Evolutionary conservation across 2,113 vertebrate genomes (phyloP).

Genomic region (Eolophus roseicapilla): DNA sequence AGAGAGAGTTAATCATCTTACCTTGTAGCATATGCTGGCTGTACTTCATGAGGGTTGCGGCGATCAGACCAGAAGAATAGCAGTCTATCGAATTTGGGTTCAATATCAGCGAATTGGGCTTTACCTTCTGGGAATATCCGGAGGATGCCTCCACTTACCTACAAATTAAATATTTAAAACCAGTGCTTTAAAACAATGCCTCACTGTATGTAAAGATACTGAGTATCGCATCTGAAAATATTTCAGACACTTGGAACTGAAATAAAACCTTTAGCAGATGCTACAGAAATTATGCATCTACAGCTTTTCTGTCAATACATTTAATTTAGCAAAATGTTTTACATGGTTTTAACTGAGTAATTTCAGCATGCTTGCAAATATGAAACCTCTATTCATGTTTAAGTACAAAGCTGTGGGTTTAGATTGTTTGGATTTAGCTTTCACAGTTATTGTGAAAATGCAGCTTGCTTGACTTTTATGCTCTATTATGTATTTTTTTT

Average conservation of each 20-base stretch:
- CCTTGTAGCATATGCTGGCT: constrained; percentile 94
- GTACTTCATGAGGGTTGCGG: constrained; percentile 97
- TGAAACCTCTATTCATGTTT: neutral
- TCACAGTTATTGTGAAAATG: neutral
- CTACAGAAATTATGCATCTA: neutral
- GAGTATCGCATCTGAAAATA: neutral
- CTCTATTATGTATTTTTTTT: neutral
- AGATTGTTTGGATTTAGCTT: neutral
- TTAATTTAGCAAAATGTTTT: neutral
- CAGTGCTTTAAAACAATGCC: neutral
- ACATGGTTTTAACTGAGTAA: neutral
- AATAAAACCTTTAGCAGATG: neutral
- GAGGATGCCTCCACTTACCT: constrained; percentile 95
- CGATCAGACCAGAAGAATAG: constrained; percentile 99
- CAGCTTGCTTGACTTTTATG: neutral
- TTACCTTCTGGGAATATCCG: constrained; percentile 99
- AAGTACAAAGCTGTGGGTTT: neutral
- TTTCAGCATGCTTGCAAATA: neutral
- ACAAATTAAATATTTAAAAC: constrained; percentile 42
- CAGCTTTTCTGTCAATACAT: neutral
- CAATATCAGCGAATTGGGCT: constrained; percentile 96
- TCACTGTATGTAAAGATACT: neutral
- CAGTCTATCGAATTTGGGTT: constrained; percentile 97
- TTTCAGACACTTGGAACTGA: neutral
- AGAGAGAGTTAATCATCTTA: constrained; percentile 32